These are phyloP conservation scores for Synaphobranchus kaupii DNA, from an alignment of 2,797 vertebrate genomes.

Conservation along the genomic window DNA sequence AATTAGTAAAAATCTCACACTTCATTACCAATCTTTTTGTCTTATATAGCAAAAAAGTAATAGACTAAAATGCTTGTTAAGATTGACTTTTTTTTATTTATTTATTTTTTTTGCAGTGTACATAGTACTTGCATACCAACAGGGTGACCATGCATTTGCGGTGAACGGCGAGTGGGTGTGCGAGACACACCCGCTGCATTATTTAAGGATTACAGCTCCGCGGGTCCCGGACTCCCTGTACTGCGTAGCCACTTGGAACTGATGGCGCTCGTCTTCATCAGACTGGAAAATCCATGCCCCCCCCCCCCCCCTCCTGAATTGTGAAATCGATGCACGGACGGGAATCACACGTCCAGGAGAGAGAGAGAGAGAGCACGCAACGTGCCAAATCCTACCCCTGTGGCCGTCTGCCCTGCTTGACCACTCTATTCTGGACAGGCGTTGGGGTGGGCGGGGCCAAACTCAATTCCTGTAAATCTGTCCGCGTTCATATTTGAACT, in stretches of 20 bases:
- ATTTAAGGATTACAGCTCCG: neutral
- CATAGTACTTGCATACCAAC: neutral
- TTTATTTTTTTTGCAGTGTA: no score
- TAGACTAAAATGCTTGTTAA: no score
- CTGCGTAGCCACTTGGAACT: neutral
- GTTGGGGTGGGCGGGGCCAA: neutral
- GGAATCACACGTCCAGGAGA: neutral
- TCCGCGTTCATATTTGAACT: neutral
- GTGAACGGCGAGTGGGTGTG: neutral
- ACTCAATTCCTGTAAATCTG: neutral
- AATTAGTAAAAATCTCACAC: no score
- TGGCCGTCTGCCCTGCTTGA: neutral
- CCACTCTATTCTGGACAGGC: neutral
- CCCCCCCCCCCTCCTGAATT: neutral
- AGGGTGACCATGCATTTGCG: neutral
- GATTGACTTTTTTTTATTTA: no score
- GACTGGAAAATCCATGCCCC: neutral
- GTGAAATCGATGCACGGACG: neutral
- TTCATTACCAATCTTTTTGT: no score
- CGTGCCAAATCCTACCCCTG: neutral
- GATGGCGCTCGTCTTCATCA: neutral
- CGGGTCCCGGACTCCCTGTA: no score
- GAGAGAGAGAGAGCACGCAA: neutral
- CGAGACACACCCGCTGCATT: neutral
- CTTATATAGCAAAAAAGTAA: no score